These are phyloP conservation scores for Cephalopterus ornatus DNA, from an alignment of 2,113 vertebrate genomes.

Conservation along the genomic window DNA sequence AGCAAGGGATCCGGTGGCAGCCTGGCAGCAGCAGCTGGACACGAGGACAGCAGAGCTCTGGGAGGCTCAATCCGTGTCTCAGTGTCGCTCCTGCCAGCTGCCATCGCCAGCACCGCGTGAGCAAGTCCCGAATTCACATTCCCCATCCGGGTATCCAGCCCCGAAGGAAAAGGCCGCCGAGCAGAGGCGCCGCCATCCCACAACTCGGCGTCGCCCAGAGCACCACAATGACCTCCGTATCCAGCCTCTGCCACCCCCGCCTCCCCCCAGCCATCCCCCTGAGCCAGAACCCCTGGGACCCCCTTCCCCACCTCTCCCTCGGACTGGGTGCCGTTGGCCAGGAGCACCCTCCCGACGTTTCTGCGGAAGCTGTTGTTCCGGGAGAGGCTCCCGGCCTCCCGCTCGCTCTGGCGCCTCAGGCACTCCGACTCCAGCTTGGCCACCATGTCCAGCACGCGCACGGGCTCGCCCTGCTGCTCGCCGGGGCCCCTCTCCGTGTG, in stretches of 20 bases:
- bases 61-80: conserved; percentile 21
- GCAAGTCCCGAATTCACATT: conserved; percentile 14
- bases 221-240: background rate
- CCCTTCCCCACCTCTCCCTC: conserved; percentile 3
- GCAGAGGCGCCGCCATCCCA: conserved; percentile 19
- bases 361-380: conserved; percentile 86
- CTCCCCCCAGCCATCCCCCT: background rate
- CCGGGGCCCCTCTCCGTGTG: background rate
- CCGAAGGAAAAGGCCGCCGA: conserved; percentile 6
- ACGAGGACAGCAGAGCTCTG: background rate
- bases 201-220: background rate
- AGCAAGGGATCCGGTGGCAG: background rate
- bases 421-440: conserved; percentile 91
- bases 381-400: conserved; percentile 76
- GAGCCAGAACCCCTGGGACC: background rate
- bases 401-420: conserved; percentile 75
- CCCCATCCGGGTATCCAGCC: conserved; percentile 18
- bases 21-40: conserved; percentile 1
- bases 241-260: background rate
- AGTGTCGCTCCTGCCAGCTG: background rate
- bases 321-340: conserved; percentile 68
- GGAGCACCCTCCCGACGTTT: conserved; percentile 82
- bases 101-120: conserved; percentile 3
- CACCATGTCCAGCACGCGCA: conserved; percentile 92
- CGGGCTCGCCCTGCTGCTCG: conserved; percentile 75